Percentiles rank a stretch among this genome's conserved stretches.
Evolutionary conservation across 2,888 invertebrate genomes (phyloP).

Genomic region (Drosophila cognata): DNA sequence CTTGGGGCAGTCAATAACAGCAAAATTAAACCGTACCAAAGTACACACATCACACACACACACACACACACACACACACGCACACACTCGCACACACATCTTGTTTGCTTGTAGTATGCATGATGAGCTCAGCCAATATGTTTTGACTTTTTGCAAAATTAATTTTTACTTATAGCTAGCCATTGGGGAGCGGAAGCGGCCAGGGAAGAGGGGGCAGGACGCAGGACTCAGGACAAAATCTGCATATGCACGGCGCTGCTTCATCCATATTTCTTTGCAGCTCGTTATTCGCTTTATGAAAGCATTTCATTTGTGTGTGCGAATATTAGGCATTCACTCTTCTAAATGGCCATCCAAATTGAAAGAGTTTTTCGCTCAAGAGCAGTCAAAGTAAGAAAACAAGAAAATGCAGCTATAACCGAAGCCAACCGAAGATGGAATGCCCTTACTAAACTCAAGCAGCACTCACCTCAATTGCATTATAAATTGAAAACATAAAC

Average conservation of each 20-base stretch:
- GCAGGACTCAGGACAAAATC: conserved; percentile 20
- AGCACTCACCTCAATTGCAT: neutral
- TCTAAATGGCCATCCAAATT: conserved; percentile 29
- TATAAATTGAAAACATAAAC: too few species aligned
- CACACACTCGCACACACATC: conserved; percentile 24
- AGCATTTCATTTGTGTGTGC: conserved; percentile 33
- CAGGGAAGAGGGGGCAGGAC: neutral
- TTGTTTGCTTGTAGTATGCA: conserved; percentile 32
- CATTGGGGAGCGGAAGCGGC: neutral
- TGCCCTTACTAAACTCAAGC: neutral
- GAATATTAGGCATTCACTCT: neutral
- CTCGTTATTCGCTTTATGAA: conserved; percentile 17
- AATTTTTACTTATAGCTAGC: conserved; percentile 55
- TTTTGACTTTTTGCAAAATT: conserved; percentile 69
- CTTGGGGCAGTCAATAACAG: conserved; percentile 75
- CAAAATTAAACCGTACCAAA: conserved; percentile 75
- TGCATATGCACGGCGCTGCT: conserved; percentile 32
- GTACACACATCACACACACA: conserved; percentile 62
- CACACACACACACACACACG: conserved; percentile 25
- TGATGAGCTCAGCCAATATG: conserved; percentile 66
- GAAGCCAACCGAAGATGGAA: neutral
- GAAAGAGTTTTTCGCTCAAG: conserved; percentile 31
- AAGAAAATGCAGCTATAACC: neutral
- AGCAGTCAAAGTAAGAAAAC: neutral
- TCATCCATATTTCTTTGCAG: neutral